Conservation (phyloP, 2,113 vertebrate genomes). For the Athene cunicularia region DNA sequence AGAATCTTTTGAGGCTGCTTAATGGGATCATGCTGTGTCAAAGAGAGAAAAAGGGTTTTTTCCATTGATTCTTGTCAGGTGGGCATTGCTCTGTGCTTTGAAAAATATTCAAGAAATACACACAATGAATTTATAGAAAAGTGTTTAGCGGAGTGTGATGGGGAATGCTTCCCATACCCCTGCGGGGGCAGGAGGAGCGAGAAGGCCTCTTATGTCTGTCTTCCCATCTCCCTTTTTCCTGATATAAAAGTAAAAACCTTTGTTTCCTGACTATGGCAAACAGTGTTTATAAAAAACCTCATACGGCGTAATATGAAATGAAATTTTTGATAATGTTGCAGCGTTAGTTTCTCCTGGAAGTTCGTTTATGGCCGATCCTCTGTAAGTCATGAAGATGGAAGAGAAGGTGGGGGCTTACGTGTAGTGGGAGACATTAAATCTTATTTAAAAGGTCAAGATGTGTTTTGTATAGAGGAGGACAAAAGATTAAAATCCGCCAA, state of each 20-base stretch:
- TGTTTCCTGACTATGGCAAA: background rate
- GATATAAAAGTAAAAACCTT: background rate
- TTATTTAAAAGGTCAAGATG: background rate
- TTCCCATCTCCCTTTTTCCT: background rate
- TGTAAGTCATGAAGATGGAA: background rate
- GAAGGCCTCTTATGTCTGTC: background rate
- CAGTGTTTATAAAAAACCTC: background rate
- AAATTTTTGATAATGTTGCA: background rate
- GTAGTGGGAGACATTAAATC: background rate
- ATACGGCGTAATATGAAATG: background rate
- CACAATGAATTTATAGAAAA: background rate
- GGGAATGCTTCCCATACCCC: background rate
- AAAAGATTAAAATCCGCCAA: background rate
- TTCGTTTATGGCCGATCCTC: background rate
- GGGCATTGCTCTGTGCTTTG: background rate
- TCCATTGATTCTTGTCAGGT: background rate
- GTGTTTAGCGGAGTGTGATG: background rate
- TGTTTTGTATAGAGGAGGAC: background rate
- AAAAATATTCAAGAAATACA: background rate
- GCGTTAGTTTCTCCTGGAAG: background rate
- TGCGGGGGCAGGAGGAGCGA: background rate
- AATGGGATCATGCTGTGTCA: conserved; percentile 23
- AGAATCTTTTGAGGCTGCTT: conserved; percentile 15
- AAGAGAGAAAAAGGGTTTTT: background rate
- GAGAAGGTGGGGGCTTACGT: background rate